phyloP scores from a whole-genome alignment of 2,797 vertebrate species.

The Salmo trutta region DNA sequence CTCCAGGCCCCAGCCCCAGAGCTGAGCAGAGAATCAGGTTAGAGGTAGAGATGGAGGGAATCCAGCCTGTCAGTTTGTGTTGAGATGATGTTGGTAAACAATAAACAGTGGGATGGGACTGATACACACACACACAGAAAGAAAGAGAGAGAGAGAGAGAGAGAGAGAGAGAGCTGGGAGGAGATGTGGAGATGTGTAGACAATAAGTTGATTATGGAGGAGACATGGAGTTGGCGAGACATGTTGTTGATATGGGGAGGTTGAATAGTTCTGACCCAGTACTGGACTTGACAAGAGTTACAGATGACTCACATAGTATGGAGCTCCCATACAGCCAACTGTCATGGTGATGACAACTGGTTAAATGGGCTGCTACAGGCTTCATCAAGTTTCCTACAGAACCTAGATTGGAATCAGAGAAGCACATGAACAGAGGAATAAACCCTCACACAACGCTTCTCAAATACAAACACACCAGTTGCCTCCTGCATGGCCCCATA shows the following conservation, averaged over 20 bases:
- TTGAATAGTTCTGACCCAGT: constrained; percentile 38
- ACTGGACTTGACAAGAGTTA: constrained; percentile 34
- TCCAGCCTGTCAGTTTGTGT: constrained; percentile 34
- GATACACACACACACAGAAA: constrained; percentile 12
- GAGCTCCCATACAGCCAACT: constrained; percentile 57
- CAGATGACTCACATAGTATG: constrained; percentile 35
- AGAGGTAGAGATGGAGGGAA: neutral
- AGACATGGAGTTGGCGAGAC: constrained; percentile 24
- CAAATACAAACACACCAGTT: constrained; percentile 58
- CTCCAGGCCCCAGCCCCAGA: neutral
- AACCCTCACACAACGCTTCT: constrained; percentile 40
- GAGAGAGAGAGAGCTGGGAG: constrained; percentile 11
- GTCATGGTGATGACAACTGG: constrained; percentile 60
- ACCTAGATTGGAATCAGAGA: constrained; percentile 43
- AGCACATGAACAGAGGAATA: constrained; percentile 57
- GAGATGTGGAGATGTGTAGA: neutral
- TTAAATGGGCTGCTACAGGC: constrained; percentile 48
- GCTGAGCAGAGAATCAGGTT: neutral
- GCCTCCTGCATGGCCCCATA: constrained; percentile 49
- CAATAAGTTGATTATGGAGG: constrained; percentile 18
- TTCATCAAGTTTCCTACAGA: constrained; percentile 57
- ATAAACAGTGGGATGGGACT: constrained; percentile 17
- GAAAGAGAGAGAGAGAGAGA: neutral
- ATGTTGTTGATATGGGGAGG: constrained; percentile 22
- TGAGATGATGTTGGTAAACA: constrained; percentile 6